phyloP scores from a whole-genome alignment of 1,140 invertebrate genomes.

The Cherax destructor region DNA sequence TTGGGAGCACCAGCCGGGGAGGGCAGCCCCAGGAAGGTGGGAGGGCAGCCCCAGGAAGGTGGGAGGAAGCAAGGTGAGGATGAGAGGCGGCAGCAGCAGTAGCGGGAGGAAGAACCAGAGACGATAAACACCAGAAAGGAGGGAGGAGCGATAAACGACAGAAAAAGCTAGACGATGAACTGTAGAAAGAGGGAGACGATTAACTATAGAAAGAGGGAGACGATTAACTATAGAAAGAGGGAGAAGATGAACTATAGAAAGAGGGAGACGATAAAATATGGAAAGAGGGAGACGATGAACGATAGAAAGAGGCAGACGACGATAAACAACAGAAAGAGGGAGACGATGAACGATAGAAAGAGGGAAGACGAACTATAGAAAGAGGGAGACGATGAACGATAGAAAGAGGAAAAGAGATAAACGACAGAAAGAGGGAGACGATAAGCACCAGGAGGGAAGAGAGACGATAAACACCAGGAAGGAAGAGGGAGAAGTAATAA shows the following conservation, averaged over 20 bases:
- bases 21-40: not conserved
- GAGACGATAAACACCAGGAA: not conserved
- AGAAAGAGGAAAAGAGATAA: not conserved
- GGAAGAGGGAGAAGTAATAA: conserved; percentile 10
- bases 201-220: not conserved
- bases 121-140: not conserved
- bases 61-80: not conserved
- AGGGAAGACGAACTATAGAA: not conserved
- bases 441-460: not conserved
- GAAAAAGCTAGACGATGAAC: not conserved
- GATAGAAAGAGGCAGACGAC: not conserved
- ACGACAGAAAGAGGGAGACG: not conserved
- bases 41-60: not conserved
- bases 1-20: conserved; percentile 11
- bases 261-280: not conserved
- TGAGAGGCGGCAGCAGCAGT: not conserved
- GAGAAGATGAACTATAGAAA: not conserved
- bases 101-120: not conserved
- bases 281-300: not conserved
- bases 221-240: too few relatives aligned
- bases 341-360: not conserved
- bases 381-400: not conserved
- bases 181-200: not conserved
- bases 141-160: not conserved
- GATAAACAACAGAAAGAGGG: not conserved